Conservation (phyloP, 2,888 invertebrate genomes). For the Chrysopilus asiliformis region DNA sequence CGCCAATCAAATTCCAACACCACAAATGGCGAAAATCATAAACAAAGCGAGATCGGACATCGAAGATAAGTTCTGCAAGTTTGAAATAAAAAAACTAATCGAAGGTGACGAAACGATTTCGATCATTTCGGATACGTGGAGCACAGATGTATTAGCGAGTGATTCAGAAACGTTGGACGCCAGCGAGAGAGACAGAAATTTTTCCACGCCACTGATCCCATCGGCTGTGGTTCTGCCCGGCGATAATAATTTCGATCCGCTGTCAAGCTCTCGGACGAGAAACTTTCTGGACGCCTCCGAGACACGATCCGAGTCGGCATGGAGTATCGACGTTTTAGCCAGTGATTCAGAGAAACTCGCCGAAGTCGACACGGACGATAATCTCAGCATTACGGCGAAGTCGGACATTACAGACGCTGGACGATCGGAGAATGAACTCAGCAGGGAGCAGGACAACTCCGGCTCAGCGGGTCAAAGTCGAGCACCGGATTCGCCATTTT, state of each 20-base stretch:
- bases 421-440: conserved; percentile 20
- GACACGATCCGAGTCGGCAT: conserved; percentile 88
- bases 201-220: conserved; percentile 37
- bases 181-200: conserved; percentile 44
- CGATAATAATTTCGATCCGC: conserved; percentile 33
- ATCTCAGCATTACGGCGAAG: conserved; percentile 51
- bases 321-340: conserved; percentile 93
- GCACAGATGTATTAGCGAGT: conserved; percentile 92
- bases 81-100: conserved; percentile 74
- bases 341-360: conserved; percentile 80
- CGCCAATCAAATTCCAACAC: conserved; percentile 37
- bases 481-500: conserved; percentile 22
- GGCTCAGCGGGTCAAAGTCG: conserved; percentile 13
- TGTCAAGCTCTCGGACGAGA: conserved; percentile 25
- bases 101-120: conserved; percentile 91
- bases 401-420: conserved; percentile 63
- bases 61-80: conserved; percentile 97
- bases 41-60: conserved; percentile 84
- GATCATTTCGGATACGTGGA: conserved; percentile 97
- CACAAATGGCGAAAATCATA: conserved; percentile 47
- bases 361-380: conserved; percentile 59
- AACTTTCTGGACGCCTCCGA: conserved; percentile 64
- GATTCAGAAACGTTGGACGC: conserved; percentile 90
- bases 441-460: conserved; percentile 9
- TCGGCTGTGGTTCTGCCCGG: conserved; percentile 36